Evolutionary conservation across 2,797 vertebrate genomes (phyloP).

Genomic region (Rhadinocentrus ornatus): DNA sequence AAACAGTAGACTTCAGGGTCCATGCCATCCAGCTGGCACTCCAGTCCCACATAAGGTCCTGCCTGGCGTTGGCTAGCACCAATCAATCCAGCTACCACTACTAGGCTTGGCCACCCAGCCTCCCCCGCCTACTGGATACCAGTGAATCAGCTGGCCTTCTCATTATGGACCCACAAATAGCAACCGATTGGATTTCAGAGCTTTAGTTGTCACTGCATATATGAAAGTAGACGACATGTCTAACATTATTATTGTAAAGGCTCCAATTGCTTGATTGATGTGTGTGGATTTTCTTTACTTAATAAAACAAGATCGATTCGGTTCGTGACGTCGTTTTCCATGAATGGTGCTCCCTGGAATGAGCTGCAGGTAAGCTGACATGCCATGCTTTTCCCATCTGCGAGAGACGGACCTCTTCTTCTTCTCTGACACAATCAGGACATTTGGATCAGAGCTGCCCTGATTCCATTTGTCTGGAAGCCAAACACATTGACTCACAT

Average conservation of each 20-base stretch:
- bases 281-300: conserved; percentile 53
- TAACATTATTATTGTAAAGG: conserved; percentile 62
- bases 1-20: conserved; percentile 50
- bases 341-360: conserved; percentile 57
- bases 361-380: conserved; percentile 56
- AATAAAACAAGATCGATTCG: conserved; percentile 56
- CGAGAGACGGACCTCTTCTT: conserved; percentile 30
- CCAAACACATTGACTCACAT: conserved; percentile 32
- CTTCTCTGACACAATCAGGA: conserved; percentile 63
- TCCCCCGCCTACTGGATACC: conserved; percentile 46
- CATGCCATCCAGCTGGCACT: conserved; percentile 43
- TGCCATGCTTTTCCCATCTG: conserved; percentile 75
- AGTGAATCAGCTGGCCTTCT: conserved; percentile 64
- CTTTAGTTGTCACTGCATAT: conserved; percentile 26
- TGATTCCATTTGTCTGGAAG: conserved; percentile 56
- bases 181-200: conserved; percentile 39
- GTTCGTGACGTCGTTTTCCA: conserved; percentile 63
- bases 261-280: conserved; percentile 64
- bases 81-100: conserved; percentile 53
- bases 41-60: conserved; percentile 38
- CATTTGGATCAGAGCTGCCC: conserved; percentile 36
- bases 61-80: conserved; percentile 46
- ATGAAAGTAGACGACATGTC: conserved; percentile 54
- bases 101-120: conserved; percentile 37
- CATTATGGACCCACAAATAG: conserved; percentile 64